phyloP scores from a whole-genome alignment of 2,113 vertebrate species.

The Brachyhypopomus occidentalis region DNA sequence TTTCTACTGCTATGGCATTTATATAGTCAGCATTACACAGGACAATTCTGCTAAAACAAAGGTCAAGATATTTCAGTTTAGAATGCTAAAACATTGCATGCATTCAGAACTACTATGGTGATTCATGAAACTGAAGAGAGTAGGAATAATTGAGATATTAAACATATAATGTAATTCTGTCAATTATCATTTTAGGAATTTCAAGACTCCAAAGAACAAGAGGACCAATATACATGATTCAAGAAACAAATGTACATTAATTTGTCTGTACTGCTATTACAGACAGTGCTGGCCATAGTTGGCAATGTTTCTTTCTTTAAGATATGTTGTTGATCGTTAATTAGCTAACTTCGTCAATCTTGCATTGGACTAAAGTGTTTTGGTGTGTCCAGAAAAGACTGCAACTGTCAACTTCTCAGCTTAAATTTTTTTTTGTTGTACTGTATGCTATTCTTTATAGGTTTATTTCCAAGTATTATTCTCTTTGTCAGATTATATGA shows the following conservation, averaged over 20 bases:
- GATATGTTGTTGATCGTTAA: background rate
- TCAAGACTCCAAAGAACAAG: constrained; percentile 45
- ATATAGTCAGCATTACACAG: background rate
- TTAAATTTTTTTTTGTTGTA: background rate
- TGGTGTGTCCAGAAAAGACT: background rate
- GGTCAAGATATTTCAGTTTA: background rate
- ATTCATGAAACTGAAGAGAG: background rate
- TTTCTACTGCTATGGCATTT: background rate
- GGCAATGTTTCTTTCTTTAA: too few relatives aligned
- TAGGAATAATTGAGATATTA: background rate
- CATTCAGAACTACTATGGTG: too few relatives aligned
- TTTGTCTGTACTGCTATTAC: background rate
- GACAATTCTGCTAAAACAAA: background rate
- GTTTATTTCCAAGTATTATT: too few relatives aligned
- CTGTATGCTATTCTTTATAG: background rate
- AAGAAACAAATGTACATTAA: background rate
- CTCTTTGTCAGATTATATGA: too few relatives aligned
- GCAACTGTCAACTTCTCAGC: background rate
- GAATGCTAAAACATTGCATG: too few relatives aligned
- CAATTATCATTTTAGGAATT: constrained; percentile 50
- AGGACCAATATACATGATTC: constrained; percentile 24
- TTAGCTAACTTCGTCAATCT: background rate
- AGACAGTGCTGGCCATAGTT: background rate
- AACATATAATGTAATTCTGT: background rate
- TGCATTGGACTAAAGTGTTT: too few relatives aligned